Percentiles rank a stretch among this genome's conserved stretches.
phyloP scores from a whole-genome alignment of 2,113 vertebrate species.

The Micronisus gabar region DNA sequence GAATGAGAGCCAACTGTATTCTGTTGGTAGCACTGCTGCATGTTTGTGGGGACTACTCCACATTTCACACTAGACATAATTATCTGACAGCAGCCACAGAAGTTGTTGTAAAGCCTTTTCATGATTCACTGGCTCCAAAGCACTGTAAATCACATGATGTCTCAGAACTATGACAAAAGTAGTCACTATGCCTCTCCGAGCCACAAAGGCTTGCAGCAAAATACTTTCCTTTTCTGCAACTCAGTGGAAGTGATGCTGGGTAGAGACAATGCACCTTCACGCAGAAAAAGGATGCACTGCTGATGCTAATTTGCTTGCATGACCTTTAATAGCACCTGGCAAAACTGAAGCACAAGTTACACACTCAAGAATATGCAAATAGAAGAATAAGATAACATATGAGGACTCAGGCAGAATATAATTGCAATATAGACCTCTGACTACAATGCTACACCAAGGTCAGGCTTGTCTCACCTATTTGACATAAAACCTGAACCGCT shows the following conservation, averaged over 20 bases:
- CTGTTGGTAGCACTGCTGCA: neutral
- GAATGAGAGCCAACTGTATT: neutral
- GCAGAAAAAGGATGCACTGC: neutral
- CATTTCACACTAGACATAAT: neutral
- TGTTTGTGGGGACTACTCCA: neutral
- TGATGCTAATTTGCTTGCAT: neutral
- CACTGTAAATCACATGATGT: neutral
- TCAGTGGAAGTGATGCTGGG: neutral
- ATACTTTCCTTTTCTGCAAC: neutral
- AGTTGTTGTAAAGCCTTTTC: neutral
- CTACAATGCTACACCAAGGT: neutral
- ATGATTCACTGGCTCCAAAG: neutral
- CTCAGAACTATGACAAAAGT: neutral
- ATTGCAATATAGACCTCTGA: neutral
- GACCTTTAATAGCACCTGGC: neutral
- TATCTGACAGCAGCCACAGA: neutral
- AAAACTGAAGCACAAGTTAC: neutral
- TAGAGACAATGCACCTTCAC: neutral
- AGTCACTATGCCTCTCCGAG: neutral
- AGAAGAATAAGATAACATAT: neutral
- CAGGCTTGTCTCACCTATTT: neutral
- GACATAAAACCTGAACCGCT: neutral
- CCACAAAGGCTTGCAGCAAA: neutral
- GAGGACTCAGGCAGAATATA: neutral
- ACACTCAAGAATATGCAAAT: neutral